These are phyloP conservation scores for Gnathonemus longibarbis DNA, from an alignment of 2,113 vertebrate species.

Conservation along the genomic window DNA sequence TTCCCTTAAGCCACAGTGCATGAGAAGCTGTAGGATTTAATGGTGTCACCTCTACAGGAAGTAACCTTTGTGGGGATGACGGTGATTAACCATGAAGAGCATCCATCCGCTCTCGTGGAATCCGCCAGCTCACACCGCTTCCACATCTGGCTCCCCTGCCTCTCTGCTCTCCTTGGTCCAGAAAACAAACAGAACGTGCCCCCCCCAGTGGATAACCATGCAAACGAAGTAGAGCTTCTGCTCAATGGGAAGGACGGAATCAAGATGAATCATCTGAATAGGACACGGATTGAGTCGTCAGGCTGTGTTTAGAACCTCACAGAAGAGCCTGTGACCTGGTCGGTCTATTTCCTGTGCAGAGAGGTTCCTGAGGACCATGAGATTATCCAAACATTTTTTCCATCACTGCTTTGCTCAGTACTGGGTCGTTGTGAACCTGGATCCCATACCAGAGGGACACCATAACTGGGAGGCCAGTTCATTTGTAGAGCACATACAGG, in stretches of 20 bases:
- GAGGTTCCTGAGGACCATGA: background rate
- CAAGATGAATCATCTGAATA: background rate
- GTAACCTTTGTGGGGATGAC: background rate
- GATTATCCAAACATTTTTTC: background rate
- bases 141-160: background rate
- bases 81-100: background rate
- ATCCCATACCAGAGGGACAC: background rate
- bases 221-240: background rate
- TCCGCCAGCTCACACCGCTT: background rate
- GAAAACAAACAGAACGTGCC: background rate
- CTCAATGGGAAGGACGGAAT: background rate
- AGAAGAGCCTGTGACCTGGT: background rate
- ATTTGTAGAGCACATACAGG: background rate
- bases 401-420: background rate
- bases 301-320: background rate
- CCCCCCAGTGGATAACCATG: background rate
- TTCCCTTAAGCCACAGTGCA: background rate
- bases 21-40: background rate
- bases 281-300: background rate
- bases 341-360: background rate
- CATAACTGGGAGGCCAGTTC: background rate
- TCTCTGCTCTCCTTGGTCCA: background rate
- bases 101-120: background rate
- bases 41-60: background rate
- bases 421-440: background rate